These are phyloP conservation scores for Apamea anceps DNA, from an alignment of 2,888 invertebrate genomes.

Conservation along the genomic window DNA sequence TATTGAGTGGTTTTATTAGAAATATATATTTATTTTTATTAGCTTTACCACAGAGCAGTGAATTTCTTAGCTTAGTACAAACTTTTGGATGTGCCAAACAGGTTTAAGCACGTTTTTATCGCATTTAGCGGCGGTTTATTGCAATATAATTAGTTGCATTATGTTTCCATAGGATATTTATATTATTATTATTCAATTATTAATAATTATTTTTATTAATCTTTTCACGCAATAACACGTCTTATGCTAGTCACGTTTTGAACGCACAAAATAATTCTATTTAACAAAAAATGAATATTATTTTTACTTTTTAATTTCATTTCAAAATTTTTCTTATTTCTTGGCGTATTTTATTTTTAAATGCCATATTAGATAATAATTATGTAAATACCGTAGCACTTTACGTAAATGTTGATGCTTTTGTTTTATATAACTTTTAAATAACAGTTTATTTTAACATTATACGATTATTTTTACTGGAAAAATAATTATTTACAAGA, in stretches of 20 bases:
- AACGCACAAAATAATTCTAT: constrained; percentile 87
- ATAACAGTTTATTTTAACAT: constrained; percentile 73
- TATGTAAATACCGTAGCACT: constrained; percentile 84
- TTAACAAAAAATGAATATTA: constrained; percentile 73
- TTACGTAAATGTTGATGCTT: constrained; percentile 84
- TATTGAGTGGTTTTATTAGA: constrained; percentile 77
- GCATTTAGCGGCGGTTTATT: constrained; percentile 83
- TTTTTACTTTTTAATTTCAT: constrained; percentile 69
- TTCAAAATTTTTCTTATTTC: constrained; percentile 71
- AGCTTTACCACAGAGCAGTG: constrained; percentile 83
- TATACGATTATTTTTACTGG: constrained; percentile 76
- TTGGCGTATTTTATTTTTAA: constrained; percentile 82
- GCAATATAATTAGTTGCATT: constrained; percentile 79
- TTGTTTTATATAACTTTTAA: constrained; percentile 75
- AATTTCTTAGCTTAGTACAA: constrained; percentile 88
- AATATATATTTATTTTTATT: constrained; percentile 84
- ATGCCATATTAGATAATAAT: constrained; percentile 89
- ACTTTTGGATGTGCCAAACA: constrained; percentile 89
- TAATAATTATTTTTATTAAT: constrained; percentile 75
- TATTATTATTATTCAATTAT: constrained; percentile 72
- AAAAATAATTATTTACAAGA: constrained; percentile 84
- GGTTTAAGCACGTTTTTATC: constrained; percentile 83
- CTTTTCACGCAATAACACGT: constrained; percentile 89
- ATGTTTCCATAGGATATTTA: constrained; percentile 77
- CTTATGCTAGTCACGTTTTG: constrained; percentile 89